Conservation (phyloP, 2,113 vertebrate genomes). For the Oreocharis arfaki region DNA sequence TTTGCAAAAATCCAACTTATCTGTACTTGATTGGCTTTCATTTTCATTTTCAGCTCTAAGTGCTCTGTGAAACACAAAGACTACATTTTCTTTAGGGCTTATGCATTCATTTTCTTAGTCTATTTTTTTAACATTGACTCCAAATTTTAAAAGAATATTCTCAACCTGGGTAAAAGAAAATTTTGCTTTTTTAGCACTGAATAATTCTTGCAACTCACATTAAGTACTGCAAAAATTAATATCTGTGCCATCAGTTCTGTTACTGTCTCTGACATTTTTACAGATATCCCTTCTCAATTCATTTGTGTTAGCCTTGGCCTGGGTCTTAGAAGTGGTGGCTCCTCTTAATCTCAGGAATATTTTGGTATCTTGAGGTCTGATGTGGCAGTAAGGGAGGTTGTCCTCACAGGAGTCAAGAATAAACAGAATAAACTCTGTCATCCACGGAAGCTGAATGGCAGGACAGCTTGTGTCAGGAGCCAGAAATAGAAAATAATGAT, state of each 20-base stretch:
- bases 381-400: neutral
- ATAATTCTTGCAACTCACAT: neutral
- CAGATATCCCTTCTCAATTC: neutral
- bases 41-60: neutral
- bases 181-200: neutral
- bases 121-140: neutral
- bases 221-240: neutral
- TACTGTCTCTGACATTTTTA: neutral
- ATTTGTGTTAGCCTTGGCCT: neutral
- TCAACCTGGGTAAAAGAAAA: neutral
- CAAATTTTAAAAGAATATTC: neutral
- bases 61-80: neutral
- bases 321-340: neutral
- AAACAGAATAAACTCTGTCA: neutral
- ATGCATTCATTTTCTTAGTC: neutral
- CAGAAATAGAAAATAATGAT: neutral
- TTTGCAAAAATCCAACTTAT: neutral
- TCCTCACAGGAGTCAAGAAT: neutral
- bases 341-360: neutral
- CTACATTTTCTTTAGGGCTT: neutral
- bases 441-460: neutral
- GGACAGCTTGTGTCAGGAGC: neutral
- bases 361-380: neutral
- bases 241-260: neutral
- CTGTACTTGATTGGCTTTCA: neutral